A percentile compares a stretch with the other conserved stretches of the same genome.
phyloP scores from a whole-genome alignment of 2,797 vertebrate genomes.

The Triplophysa bombifrons region DNA sequence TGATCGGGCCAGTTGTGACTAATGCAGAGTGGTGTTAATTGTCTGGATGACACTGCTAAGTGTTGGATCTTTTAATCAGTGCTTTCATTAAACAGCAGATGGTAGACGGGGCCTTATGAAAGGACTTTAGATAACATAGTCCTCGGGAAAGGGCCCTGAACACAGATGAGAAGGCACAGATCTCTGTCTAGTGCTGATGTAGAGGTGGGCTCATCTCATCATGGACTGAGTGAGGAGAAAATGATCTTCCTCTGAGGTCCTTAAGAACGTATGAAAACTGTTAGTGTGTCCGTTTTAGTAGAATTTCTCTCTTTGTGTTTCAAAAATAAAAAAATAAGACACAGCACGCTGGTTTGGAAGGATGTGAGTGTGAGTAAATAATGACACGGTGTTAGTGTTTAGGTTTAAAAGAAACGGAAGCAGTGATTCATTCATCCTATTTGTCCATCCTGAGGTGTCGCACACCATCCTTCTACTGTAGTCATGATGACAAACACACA shows the following conservation, averaged over 20 bases:
- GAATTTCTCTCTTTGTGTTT: background rate
- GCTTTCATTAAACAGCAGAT: constrained; percentile 54
- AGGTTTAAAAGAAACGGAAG: constrained; percentile 37
- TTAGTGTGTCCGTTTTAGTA: background rate
- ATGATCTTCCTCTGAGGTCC: background rate
- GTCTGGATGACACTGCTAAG: constrained; percentile 43
- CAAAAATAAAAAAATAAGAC: background rate
- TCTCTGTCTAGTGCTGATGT: background rate
- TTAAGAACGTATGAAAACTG: background rate
- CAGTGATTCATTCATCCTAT: constrained; percentile 61
- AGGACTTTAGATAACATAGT: constrained; percentile 40
- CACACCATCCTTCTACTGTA: constrained; percentile 39
- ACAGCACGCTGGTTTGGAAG: background rate
- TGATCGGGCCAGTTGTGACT: background rate
- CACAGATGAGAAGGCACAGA: constrained; percentile 8
- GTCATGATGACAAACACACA: constrained; percentile 29
- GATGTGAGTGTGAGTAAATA: constrained; percentile 27
- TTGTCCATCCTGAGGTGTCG: constrained; percentile 42
- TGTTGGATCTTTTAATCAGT: constrained; percentile 48
- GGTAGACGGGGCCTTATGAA: constrained; percentile 39
- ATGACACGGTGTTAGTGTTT: background rate
- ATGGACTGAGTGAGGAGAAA: constrained; percentile 3
- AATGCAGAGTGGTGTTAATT: constrained; percentile 31
- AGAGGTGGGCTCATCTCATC: constrained; percentile 2
- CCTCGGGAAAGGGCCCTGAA: background rate